Evolutionary conservation across 2,888 invertebrate species (phyloP), one percentile per base, ranked within the genome.

Genomic region (Xestoiulus laeticollis): DNA sequence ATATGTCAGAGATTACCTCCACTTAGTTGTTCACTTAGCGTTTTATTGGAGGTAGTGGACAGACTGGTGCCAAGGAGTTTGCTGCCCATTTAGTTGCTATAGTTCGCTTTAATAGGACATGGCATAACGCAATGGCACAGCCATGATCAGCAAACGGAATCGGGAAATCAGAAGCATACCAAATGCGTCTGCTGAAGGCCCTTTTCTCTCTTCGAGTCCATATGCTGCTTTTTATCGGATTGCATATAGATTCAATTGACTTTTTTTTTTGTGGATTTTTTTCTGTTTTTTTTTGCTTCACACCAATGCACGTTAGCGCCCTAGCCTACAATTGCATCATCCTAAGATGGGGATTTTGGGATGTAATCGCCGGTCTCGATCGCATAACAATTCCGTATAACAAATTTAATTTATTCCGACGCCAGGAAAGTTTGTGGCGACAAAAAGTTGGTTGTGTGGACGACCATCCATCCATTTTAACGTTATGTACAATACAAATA

Each of bases 1-100:
- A 86, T 86, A 32, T 38, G 86, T 86, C 86, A 43, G 86, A 86
- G 86, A 86, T 86, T 86, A 86, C 86, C 86, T 86, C 86, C 86
- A 86, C 86, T 86, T 86, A 86, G 86, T 48, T 44, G 86, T 86
- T 86, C 84, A 84, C 84, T 84, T 84, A 19, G 86, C 38, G 44
- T 86, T 86, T 86, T 86, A 86, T 86, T 43, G 48, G 44, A 86
- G 48, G 32, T 32, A 48, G 32, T 86, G 86, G 86, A 86, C 86
- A 86, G 86, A 44, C 86, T 86, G 86, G 86, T 86, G 86, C 86
- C 86, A 86, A 26, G 68, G 68, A 68, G 68, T 68, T 68, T 68
- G 68, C 68, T 68, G 68, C 68, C 26, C 68, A 68, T 68, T 68
- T 68, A 26, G 22, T 68, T 48, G 48, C 26, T 26, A 68, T 14